These are phyloP conservation scores for Cenopis cana DNA, from an alignment of 2,888 invertebrate species.

Conservation along the genomic window DNA sequence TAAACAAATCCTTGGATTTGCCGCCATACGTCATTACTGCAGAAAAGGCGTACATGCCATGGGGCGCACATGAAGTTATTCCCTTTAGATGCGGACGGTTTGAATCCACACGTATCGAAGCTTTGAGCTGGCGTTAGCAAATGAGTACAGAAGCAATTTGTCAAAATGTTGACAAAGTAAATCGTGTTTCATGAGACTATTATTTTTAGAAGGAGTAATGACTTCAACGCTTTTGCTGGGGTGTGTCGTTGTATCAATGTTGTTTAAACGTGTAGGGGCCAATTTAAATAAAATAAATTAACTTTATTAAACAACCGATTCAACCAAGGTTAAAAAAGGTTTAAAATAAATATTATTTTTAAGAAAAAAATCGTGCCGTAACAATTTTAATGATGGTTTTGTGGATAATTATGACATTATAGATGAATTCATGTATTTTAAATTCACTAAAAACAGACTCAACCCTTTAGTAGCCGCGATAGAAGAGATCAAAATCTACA, in stretches of 20 bases:
- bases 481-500: constrained; percentile 11
- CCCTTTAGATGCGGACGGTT: not conserved
- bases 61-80: not conserved
- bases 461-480: not conserved
- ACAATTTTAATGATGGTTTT: too few species aligned
- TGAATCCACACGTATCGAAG: constrained; percentile 8
- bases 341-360: too few species aligned
- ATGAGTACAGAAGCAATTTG: constrained; percentile 34
- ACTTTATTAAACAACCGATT: too few species aligned
- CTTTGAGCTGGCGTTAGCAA: constrained; percentile 13
- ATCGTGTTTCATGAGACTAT: constrained; percentile 16
- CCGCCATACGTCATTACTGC: not conserved
- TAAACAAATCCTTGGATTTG: constrained; percentile 22
- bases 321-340: too few species aligned
- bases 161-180: constrained; percentile 29
- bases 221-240: constrained; percentile 3
- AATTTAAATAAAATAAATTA: too few species aligned
- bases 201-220: not conserved
- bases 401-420: too few species aligned
- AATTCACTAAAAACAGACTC: too few species aligned
- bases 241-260: not conserved
- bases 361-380: too few species aligned
- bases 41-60: not conserved
- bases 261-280: not conserved
- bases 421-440: too few species aligned